phyloP scores from a whole-genome alignment of 23 tunicate species.

The Styela clava region DNA sequence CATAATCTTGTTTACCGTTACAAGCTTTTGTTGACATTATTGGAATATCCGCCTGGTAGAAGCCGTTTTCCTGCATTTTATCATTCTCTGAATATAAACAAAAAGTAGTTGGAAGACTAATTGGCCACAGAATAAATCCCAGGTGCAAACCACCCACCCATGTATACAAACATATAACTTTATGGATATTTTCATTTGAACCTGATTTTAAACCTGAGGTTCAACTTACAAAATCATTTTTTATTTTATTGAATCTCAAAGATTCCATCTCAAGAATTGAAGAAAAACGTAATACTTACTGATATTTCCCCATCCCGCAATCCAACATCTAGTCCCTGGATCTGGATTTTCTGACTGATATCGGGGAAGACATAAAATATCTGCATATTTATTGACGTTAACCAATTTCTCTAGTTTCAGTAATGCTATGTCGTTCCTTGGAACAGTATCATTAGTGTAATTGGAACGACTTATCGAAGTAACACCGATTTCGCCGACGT shows the following conservation, averaged over 20 bases:
- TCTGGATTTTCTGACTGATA: conserved; percentile 41
- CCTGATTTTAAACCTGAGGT: too few relatives aligned
- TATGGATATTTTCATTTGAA: too few relatives aligned
- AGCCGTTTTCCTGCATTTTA: not conserved
- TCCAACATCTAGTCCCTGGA: conserved; percentile 78
- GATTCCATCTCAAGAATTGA: too few relatives aligned
- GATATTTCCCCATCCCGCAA: conserved; percentile 83
- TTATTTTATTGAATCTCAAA: too few relatives aligned
- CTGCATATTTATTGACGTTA: conserved; percentile 3
- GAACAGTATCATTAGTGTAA: conserved; percentile 56
- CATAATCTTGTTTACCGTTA: conserved; percentile 16
- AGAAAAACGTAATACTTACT: too few relatives aligned
- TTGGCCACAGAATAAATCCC: too few relatives aligned
- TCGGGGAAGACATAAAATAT: conserved; percentile 60
- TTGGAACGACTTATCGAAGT: conserved; percentile 19
- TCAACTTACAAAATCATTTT: too few relatives aligned
- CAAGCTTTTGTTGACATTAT: conserved; percentile 59
- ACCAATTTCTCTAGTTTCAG: conserved; percentile 41
- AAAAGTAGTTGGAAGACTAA: too few relatives aligned
- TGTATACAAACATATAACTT: too few relatives aligned
- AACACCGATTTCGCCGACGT: not conserved
- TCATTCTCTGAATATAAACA: not conserved
- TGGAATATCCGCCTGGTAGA: conserved; percentile 85
- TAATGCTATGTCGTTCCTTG: conserved; percentile 69
- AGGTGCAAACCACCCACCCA: too few relatives aligned